phyloP scores from a whole-genome alignment of 2,888 invertebrate genomes.

The Ischnus inquisitorius region DNA sequence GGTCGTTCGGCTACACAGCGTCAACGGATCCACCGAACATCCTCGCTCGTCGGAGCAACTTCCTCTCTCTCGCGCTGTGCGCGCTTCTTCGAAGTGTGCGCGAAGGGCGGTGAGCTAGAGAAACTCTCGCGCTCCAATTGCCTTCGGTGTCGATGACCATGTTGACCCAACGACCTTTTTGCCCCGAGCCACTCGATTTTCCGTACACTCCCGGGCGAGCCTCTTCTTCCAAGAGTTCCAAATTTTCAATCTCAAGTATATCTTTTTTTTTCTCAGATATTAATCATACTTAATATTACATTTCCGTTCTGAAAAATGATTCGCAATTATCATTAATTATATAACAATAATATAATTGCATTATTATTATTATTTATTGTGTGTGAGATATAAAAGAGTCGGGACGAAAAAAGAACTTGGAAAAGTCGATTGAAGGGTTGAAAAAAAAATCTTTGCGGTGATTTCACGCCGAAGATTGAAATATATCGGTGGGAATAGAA shows the following conservation, averaged over 20 bases:
- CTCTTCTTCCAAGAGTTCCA: not conserved
- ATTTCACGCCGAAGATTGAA: not conserved
- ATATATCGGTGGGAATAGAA: not conserved
- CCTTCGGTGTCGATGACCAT: slow-evolving; percentile 70
- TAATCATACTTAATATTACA: too few relatives aligned
- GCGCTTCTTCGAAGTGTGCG: slow-evolving; percentile 19
- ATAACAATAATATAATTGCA: too few relatives aligned
- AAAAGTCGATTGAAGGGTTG: not conserved
- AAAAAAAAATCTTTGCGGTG: not conserved
- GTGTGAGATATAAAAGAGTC: too few relatives aligned
- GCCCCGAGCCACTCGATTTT: not conserved
- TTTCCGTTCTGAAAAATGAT: too few relatives aligned
- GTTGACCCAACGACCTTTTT: slow-evolving; percentile 64
- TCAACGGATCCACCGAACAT: slow-evolving; percentile 54
- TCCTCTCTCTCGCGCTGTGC: slow-evolving; percentile 20
- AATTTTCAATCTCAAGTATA: not conserved
- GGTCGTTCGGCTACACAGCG: slow-evolving; percentile 31
- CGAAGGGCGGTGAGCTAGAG: slow-evolving; percentile 64
- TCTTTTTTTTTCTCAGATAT: not conserved
- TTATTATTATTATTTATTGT: too few relatives aligned
- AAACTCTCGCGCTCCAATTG: slow-evolving; percentile 71
- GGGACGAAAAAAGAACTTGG: too few relatives aligned
- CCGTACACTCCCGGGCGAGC: not conserved
- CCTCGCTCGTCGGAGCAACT: slow-evolving; percentile 35
- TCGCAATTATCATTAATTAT: too few relatives aligned